Conservation (phyloP, 1,140 invertebrate genomes). For the Heliconius himera region DNA sequence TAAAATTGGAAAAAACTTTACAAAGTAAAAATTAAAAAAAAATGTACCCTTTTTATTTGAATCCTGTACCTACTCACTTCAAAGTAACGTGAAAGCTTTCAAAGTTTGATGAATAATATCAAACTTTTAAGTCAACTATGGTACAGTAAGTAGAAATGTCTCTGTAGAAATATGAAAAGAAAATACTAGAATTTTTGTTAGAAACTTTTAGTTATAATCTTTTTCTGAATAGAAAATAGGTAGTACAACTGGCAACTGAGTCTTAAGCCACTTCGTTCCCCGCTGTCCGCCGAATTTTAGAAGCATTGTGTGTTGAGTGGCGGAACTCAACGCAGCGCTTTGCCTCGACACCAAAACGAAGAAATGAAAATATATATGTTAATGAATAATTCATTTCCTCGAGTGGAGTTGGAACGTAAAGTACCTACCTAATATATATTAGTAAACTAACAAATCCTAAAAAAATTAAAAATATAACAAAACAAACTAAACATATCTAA, state of each 20-base stretch:
- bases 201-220: not conserved
- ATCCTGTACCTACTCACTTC: not conserved
- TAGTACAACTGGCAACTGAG: not conserved
- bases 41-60: not conserved
- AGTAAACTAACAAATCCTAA: too few species aligned
- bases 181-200: not conserved
- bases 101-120: not conserved
- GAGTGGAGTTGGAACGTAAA: too few species aligned
- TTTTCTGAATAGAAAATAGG: too few species aligned
- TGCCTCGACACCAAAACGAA: not conserved
- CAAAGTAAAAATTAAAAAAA: not conserved
- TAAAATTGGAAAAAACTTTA: not conserved
- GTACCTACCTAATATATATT: too few species aligned
- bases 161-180: not conserved
- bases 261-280: not conserved
- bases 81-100: not conserved
- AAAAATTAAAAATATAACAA: not conserved
- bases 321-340: not conserved
- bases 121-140: not conserved
- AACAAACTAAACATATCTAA: not conserved
- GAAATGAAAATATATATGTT: not conserved
- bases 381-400: too few species aligned
- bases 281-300: not conserved
- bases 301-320: not conserved
- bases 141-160: constrained; percentile 1